Evolutionary conservation across 2,888 invertebrate species (phyloP).

Genomic region (Tridacna crocea): DNA sequence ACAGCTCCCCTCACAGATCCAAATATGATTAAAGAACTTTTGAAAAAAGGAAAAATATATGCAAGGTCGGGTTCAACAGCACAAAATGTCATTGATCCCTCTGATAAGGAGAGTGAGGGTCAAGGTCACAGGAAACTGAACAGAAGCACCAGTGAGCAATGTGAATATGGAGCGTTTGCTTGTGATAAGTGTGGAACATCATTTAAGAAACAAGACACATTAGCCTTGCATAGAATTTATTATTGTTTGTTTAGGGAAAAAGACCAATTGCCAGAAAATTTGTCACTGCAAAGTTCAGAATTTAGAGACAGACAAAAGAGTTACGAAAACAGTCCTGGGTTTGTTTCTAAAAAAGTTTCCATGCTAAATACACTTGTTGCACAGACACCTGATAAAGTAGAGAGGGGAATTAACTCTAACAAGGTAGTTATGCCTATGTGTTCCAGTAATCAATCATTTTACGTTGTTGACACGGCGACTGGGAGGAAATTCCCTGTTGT

Average conservation of each 20-base stretch:
- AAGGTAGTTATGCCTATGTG: no score
- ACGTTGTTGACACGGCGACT: not conserved
- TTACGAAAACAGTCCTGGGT: not conserved
- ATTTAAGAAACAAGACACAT: conserved; percentile 91
- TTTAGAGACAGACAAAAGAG: not conserved
- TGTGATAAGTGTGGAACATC: conserved; percentile 92
- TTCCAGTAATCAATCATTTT: not conserved
- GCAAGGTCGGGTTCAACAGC: not conserved
- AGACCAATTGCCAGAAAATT: not conserved
- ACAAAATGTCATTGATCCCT: not conserved
- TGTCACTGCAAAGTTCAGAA: conserved; percentile 14
- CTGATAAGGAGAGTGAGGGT: no score
- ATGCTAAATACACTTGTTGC: not conserved
- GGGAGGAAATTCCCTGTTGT: not conserved
- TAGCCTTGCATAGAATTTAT: conserved; percentile 91
- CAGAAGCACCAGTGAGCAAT: conserved; percentile 8
- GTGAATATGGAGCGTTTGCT: conserved; percentile 42
- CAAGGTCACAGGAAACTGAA: not conserved
- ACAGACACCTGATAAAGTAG: not conserved
- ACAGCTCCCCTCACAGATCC: conserved; percentile 86
- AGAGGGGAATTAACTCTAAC: not conserved
- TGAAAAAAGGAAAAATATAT: conserved; percentile 86
- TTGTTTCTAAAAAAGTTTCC: not conserved
- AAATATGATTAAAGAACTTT: conserved; percentile 89
- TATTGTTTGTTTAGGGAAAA: conserved; percentile 86